A percentile compares a stretch with the other conserved stretches of the same genome.
phyloP scores from a whole-genome alignment of 2,888 invertebrate species.

The Standfussiana lucernea region DNA sequence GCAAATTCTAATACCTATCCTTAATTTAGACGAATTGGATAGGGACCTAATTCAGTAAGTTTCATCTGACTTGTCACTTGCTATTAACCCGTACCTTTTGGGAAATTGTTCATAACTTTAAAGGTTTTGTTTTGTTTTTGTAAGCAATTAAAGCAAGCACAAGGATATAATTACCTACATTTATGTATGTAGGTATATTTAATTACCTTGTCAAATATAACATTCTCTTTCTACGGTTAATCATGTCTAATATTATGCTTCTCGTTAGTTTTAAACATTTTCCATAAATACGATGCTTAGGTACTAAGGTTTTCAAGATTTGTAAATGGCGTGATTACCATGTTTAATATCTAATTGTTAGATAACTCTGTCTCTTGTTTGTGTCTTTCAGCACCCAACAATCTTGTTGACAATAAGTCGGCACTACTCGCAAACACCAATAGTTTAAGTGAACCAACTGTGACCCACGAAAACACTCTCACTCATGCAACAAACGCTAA shows the following conservation, averaged over 20 bases:
- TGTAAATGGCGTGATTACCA: neutral
- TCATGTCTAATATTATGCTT: neutral
- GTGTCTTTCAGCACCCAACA: conserved; percentile 12
- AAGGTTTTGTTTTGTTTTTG: too few species aligned
- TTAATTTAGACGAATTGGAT: neutral
- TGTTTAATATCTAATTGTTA: neutral
- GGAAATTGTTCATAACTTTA: neutral
- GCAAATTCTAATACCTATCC: neutral
- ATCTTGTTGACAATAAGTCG: neutral
- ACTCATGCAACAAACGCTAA: conserved; percentile 4
- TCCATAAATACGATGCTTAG: neutral
- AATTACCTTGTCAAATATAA: neutral
- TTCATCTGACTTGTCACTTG: neutral
- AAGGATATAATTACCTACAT: neutral
- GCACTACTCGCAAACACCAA: neutral
- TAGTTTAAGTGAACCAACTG: neutral
- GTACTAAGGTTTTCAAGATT: neutral
- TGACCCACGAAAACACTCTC: neutral
- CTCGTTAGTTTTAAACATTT: too few species aligned
- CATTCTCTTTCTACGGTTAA: neutral
- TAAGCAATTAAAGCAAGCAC: neutral
- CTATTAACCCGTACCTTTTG: too few species aligned
- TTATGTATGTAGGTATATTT: neutral
- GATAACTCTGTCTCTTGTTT: neutral
- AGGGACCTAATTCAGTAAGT: neutral